Evolutionary conservation across 1,140 invertebrate species (phyloP).

Genomic region (Antheraea pernyi): DNA sequence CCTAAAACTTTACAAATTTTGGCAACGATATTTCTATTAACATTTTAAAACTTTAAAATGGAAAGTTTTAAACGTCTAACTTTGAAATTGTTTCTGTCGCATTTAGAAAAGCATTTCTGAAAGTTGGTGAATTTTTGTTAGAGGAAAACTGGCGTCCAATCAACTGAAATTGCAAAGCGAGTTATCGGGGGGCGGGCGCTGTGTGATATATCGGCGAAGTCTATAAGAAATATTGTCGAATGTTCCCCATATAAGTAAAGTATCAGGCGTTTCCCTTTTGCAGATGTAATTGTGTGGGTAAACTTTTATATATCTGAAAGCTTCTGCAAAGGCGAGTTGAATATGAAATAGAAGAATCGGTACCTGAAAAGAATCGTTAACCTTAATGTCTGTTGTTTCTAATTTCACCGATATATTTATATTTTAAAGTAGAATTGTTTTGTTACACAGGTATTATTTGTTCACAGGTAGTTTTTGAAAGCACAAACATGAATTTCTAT

Average conservation of each 20-base stretch:
- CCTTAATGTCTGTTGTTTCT: too few species aligned
- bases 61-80: not conserved
- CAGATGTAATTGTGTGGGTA: constrained; percentile 18
- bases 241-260: constrained; percentile 41
- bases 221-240: constrained; percentile 52
- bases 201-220: constrained; percentile 56
- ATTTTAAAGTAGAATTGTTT: too few species aligned
- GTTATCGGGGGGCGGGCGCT: constrained; percentile 36
- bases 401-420: too few species aligned
- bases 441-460: too few species aligned
- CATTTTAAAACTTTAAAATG: not conserved
- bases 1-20: too few species aligned
- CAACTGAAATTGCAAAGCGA: constrained; percentile 35
- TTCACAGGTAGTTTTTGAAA: too few species aligned
- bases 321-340: constrained; percentile 8
- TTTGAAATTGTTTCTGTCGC: not conserved
- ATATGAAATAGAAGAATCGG: not conserved
- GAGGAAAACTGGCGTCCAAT: constrained; percentile 15
- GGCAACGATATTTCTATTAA: not conserved
- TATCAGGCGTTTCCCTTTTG: constrained; percentile 22
- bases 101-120: not conserved
- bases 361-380: not conserved
- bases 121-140: not conserved
- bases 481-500: too few species aligned
- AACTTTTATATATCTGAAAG: constrained; percentile 19